Evolutionary conservation across 1,140 invertebrate genomes (phyloP).

Genomic region (Drosophila nikananu): DNA sequence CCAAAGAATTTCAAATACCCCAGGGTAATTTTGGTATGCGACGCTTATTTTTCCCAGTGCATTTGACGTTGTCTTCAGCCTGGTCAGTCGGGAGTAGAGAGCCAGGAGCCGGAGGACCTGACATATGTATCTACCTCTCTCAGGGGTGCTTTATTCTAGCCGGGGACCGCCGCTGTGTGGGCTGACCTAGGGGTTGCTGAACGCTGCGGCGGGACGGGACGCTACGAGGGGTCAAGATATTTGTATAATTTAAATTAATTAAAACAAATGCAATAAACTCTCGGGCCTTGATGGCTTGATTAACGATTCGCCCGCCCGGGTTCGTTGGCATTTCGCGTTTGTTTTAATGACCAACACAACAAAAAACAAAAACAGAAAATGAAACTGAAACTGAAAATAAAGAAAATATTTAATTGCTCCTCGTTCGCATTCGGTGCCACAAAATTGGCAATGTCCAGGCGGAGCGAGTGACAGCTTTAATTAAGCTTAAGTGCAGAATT

Average conservation of each 20-base stretch:
- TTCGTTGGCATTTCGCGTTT: constrained; percentile 72
- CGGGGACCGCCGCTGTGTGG: background rate
- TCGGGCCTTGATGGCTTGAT: constrained; percentile 73
- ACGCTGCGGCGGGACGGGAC: background rate
- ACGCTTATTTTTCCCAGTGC: constrained; percentile 8
- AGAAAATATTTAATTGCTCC: constrained; percentile 68
- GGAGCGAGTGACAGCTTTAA: constrained; percentile 50
- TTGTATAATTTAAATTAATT: constrained; percentile 82
- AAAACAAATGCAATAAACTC: constrained; percentile 78
- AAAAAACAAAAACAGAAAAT: constrained; percentile 14
- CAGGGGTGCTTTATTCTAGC: constrained; percentile 34
- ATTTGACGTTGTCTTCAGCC: constrained; percentile 8
- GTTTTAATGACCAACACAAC: constrained; percentile 61
- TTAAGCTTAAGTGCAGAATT: constrained; percentile 74
- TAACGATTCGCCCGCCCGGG: constrained; percentile 57
- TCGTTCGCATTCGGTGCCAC: constrained; percentile 28
- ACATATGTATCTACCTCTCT: constrained; percentile 36
- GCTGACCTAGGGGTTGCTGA: constrained; percentile 31
- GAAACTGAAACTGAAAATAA: constrained; percentile 43
- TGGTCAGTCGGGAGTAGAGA: constrained; percentile 23
- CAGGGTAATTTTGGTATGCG: background rate
- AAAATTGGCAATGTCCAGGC: constrained; percentile 42
- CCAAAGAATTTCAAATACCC: background rate
- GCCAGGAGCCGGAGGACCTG: constrained; percentile 10
- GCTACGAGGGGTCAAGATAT: constrained; percentile 31